phyloP scores from a whole-genome alignment of 2,113 vertebrate genomes.

The Vulpes vulpes region DNA sequence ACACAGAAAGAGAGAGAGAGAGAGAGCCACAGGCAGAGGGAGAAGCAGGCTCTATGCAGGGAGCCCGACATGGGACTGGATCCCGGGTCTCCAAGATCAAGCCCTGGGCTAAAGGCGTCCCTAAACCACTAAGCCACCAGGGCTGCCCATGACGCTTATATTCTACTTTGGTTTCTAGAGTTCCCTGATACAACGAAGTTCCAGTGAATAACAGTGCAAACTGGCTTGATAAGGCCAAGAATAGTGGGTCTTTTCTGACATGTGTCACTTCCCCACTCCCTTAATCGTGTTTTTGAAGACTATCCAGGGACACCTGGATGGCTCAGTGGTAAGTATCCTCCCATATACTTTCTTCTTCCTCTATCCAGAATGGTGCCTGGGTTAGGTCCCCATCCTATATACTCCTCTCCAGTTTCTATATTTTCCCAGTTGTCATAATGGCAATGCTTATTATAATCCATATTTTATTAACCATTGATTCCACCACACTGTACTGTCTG shows the following conservation, averaged over 20 bases:
- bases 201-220: neutral
- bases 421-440: neutral
- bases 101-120: too few species aligned
- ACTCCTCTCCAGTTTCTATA: neutral
- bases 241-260: constrained; percentile 8
- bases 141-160: too few species aligned
- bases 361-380: neutral
- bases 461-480: neutral
- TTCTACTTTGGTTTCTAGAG: neutral
- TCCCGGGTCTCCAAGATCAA: too few species aligned
- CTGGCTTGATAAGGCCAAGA: neutral
- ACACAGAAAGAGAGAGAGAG: too few species aligned
- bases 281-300: neutral
- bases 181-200: neutral
- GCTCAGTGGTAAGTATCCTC: neutral
- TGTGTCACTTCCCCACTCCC: neutral
- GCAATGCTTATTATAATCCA: neutral
- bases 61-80: too few species aligned
- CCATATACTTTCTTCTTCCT: neutral
- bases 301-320: neutral
- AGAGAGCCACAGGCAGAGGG: too few species aligned
- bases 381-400: neutral
- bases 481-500: neutral
- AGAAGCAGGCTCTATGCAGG: too few species aligned
- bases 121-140: too few species aligned